Percentiles rank a stretch among this genome's conserved stretches.
phyloP scores from a whole-genome alignment of 2,888 invertebrate species.

The Morpho achilles region DNA sequence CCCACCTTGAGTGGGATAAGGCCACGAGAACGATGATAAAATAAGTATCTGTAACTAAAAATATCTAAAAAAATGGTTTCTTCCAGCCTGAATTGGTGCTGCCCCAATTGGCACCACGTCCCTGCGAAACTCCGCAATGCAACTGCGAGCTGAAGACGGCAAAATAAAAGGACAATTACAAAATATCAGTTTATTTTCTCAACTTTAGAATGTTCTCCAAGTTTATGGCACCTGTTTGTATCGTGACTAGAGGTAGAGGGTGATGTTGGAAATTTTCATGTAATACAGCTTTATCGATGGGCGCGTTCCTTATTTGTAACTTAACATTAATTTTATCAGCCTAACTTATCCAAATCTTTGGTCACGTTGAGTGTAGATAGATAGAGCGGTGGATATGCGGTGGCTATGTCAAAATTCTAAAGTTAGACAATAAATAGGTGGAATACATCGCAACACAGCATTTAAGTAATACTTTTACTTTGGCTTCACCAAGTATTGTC shows the following conservation, averaged over 20 bases:
- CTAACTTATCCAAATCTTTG: conserved; percentile 64
- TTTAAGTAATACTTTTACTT: conserved; percentile 62
- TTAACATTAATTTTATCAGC: conserved; percentile 31
- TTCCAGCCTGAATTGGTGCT: conserved; percentile 12
- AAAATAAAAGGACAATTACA: conserved; percentile 21
- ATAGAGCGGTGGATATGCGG: conserved; percentile 30
- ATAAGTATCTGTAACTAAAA: too few species aligned
- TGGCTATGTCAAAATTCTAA: conserved; percentile 17
- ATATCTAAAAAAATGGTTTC: not conserved
- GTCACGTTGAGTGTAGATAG: conserved; percentile 65
- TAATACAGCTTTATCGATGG: conserved; percentile 26
- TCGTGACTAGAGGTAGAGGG: conserved; percentile 58
- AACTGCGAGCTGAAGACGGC: conserved; percentile 4
- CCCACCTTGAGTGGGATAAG: too few species aligned
- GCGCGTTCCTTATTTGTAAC: conserved; percentile 26
- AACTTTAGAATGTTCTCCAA: conserved; percentile 38
- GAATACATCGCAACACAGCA: conserved; percentile 45
- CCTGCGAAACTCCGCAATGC: conserved; percentile 28
- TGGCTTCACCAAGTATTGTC: conserved; percentile 58
- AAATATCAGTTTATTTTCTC: conserved; percentile 28
- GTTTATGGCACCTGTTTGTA: conserved; percentile 63
- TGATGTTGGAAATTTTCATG: conserved; percentile 21
- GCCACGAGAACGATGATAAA: too few species aligned
- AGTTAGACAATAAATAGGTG: conserved; percentile 29
- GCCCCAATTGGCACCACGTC: conserved; percentile 20